Conservation (phyloP, 2,888 invertebrate species). For the Apotomis betuletana region DNA sequence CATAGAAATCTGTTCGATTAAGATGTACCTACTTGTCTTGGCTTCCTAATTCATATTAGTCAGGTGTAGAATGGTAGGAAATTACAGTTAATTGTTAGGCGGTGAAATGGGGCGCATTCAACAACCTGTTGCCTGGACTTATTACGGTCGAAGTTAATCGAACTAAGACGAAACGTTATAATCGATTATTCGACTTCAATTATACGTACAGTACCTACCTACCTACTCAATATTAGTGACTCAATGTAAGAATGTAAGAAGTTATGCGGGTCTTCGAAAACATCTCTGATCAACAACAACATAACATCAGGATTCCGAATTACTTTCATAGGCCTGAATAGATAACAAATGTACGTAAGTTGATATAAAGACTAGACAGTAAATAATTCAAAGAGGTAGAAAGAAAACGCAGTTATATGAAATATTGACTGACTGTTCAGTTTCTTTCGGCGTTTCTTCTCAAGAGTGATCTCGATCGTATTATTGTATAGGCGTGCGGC, state of each 20-base stretch:
- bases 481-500: too few relatives aligned
- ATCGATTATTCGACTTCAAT: not conserved
- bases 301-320: conserved; percentile 12
- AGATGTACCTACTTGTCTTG: too few relatives aligned
- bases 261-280: conserved; percentile 4
- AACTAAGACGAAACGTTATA: conserved; percentile 20
- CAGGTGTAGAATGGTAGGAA: not conserved
- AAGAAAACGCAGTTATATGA: too few relatives aligned
- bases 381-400: too few relatives aligned
- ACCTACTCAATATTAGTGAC: not conserved
- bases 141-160: conserved; percentile 7
- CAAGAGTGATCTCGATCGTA: too few relatives aligned
- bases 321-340: conserved; percentile 1
- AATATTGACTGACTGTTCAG: too few relatives aligned
- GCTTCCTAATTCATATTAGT: too few relatives aligned
- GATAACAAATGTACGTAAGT: not conserved
- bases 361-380: too few relatives aligned
- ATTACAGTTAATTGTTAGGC: not conserved
- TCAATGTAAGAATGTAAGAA: conserved; percentile 6
- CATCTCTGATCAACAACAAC: conserved; percentile 12
- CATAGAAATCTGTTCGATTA: too few relatives aligned
- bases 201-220: not conserved
- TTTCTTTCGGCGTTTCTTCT: too few relatives aligned
- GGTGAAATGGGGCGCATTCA: conserved; percentile 1
- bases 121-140: conserved; percentile 20